Evolutionary conservation across 37 sponge, comb jelly and placozoan genomes (phyloP).

Genomic region (Diacarnus erythraeanus): DNA sequence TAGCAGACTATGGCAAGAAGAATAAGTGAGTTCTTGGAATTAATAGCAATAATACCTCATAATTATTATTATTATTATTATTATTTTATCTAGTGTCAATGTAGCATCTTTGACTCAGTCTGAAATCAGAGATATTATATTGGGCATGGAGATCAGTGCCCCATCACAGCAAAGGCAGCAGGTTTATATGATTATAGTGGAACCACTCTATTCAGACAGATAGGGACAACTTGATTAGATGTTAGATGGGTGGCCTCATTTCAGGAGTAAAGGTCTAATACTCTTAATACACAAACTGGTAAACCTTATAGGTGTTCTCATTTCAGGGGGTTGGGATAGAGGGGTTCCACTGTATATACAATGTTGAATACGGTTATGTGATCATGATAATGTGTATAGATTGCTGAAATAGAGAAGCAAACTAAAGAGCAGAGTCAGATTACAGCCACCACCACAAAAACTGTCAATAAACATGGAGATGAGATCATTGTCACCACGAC

Average conservation of each 20-base stretch:
- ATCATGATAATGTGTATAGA: not conserved
- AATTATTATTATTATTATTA: too few relatives aligned
- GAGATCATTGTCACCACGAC: constrained; percentile 97
- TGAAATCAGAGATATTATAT: constrained; percentile 98
- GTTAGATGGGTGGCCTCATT: too few relatives aligned
- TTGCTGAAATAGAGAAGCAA: constrained; percentile 99
- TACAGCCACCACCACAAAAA: constrained; percentile 97
- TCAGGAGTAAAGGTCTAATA: too few relatives aligned
- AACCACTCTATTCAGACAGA: too few relatives aligned
- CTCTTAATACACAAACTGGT: too few relatives aligned
- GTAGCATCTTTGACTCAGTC: constrained; percentile 97
- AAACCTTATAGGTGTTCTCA: too few relatives aligned
- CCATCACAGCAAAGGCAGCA: constrained; percentile 99
- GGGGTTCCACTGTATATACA: too few relatives aligned
- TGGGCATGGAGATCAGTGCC: constrained; percentile 99
- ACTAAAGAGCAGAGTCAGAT: constrained; percentile 98
- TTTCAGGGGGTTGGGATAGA: too few relatives aligned
- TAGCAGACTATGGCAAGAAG: constrained; percentile 99
- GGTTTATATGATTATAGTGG: too few relatives aligned
- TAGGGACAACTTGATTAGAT: too few relatives aligned
- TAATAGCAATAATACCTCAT: not conserved
- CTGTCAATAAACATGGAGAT: constrained; percentile 97
- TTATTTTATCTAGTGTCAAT: constrained; percentile 73
- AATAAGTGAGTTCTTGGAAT: constrained; percentile 78
- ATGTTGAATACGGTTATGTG: too few relatives aligned